A percentile compares a stretch with the other conserved stretches of the same genome.
Conservation (phyloP, 2,888 invertebrate species). For the Venusia cambrica region DNA sequence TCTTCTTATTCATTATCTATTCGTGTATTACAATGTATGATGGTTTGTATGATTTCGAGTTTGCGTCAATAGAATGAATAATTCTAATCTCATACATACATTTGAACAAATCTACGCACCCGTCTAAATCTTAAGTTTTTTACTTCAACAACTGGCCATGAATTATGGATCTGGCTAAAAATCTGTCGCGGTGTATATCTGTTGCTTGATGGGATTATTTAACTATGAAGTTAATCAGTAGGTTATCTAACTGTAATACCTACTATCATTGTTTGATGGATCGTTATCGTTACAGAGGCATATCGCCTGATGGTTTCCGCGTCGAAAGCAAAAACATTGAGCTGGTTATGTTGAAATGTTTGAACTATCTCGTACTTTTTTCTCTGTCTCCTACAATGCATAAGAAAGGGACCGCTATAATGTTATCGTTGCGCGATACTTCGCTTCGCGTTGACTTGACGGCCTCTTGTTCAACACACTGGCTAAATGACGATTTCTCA, state of each 20-base stretch:
- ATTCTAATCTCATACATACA: no score
- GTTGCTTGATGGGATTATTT: no score
- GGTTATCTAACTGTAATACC: slow-evolving; percentile 23
- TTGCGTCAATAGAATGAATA: no score
- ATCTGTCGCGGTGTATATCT: no score
- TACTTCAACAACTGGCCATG: no score
- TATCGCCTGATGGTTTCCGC: slow-evolving; percentile 10
- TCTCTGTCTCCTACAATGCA: slow-evolving; percentile 13
- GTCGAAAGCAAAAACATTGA: slow-evolving; percentile 31
- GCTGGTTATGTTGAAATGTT: slow-evolving; percentile 30
- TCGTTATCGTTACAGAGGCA: slow-evolving; percentile 34
- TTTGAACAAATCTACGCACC: no score
- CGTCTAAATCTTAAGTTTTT: no score
- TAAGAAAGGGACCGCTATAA: slow-evolving; percentile 19
- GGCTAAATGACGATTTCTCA: slow-evolving; percentile 17
- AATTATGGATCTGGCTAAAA: no score
- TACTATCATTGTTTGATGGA: slow-evolving; percentile 38
- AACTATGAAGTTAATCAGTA: no score
- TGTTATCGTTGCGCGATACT: slow-evolving; percentile 13
- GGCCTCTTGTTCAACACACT: slow-evolving; percentile 19
- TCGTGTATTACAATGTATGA: no score
- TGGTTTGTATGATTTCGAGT: no score
- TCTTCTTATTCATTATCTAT: no score
- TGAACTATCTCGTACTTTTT: slow-evolving; percentile 14
- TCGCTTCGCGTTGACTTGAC: slow-evolving; percentile 18